Base-by-base conservation (phyloP, 2,797 vertebrate genomes). In the Sebastes matsubarae region DNA sequence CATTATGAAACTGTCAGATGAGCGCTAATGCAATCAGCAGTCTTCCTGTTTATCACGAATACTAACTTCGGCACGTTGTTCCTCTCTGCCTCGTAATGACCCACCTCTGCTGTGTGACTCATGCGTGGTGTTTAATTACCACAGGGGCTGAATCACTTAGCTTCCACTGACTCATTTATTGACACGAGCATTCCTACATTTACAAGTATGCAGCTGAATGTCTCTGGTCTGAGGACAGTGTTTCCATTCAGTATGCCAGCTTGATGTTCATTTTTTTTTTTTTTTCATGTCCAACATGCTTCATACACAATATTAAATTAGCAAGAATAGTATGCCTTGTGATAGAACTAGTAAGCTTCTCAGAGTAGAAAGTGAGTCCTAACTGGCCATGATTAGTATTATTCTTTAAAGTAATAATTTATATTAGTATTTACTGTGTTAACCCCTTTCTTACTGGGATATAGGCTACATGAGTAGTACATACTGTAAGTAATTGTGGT, bases 51-150 rank as follows among this genome's bases (percentile, higher is more conserved):
- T 59, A 32, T 81, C 76, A 63, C 38, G 12, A 25, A 22, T 65
- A 29, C 32, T 36, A 61, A 70, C 54, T 68, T 9, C 9, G 30
- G 59, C 68, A 57, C 2, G 32, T 54, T 59, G 66, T n/a, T 76
- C 54, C 29, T 54, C 52, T 29, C 11, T 75, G 75, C 67, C 67
- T 61, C 4, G 24, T 59, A 69, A 72, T 79, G 68, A 75, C 75
- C 73, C 60, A 68, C 66, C 73, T 80, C 80, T 60, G 74, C 70
- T 75, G 32, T 72, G 57, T 88, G 83, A 85, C 75, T 86, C 72
- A 83, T 70, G 54, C 12, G 3, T 57, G 29, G 34, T 70, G 75
- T 72, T 79, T 77, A 77, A 72, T 85, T 70, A 69, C 24, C 71
- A 63, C n/a, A 1, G 32, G 64, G 25, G 24, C 54, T 83, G 80